Conservation (phyloP, 2,888 invertebrate species). For the Drosophila hawaiiensis region DNA sequence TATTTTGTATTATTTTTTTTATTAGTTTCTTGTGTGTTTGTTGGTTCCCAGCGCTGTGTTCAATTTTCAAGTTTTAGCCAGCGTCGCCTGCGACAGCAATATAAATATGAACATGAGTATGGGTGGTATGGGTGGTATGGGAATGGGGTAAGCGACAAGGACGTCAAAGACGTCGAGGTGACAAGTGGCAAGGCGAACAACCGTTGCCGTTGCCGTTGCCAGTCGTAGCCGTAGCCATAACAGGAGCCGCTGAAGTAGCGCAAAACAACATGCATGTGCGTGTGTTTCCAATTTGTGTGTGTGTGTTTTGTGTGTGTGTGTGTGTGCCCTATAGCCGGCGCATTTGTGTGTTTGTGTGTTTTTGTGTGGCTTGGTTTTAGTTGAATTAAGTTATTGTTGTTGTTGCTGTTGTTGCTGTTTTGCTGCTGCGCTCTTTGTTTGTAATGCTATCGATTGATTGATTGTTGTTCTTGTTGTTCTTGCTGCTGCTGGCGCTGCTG, state of each 20-base stretch:
- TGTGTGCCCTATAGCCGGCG: conserved; percentile 37
- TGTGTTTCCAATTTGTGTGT: conserved; percentile 32
- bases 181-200: conserved; percentile 46
- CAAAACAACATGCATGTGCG: conserved; percentile 40
- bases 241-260: conserved; percentile 39
- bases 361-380: conserved; percentile 40
- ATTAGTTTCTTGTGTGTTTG: conserved; percentile 27
- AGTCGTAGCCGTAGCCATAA: conserved; percentile 26
- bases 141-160: conserved; percentile 34
- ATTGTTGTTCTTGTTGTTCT: conserved; percentile 31
- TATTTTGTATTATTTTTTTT: conserved; percentile 17
- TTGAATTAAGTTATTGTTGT: conserved; percentile 44
- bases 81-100: conserved; percentile 44
- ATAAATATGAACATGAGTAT: conserved; percentile 35
- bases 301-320: conserved; percentile 2
- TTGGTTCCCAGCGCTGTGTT: conserved; percentile 56
- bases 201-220: conserved; percentile 1
- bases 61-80: conserved; percentile 34
- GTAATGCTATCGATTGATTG: conserved; percentile 52
- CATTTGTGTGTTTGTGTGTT: conserved; percentile 29
- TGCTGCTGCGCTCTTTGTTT: conserved; percentile 43
- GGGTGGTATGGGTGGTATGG: conserved; percentile 21
- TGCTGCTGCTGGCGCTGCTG: conserved; percentile 18
- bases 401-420: conserved; percentile 19
- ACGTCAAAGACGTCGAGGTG: conserved; percentile 42